Evolutionary conservation across 2,113 vertebrate genomes (phyloP).

Genomic region (Cairina moschata): DNA sequence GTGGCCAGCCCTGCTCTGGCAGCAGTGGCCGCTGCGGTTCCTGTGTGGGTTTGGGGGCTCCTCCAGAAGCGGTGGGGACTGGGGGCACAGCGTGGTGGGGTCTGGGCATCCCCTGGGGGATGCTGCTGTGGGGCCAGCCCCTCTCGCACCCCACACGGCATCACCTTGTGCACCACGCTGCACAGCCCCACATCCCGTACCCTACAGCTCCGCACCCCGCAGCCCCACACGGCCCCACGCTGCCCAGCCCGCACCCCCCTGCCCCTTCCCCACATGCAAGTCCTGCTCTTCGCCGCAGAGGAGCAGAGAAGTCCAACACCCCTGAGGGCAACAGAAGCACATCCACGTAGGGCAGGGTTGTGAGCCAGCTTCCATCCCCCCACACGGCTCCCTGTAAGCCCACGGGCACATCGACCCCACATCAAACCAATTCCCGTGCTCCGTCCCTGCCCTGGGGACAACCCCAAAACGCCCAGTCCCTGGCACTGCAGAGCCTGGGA

Average conservation of each 20-base stretch:
- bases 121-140: neutral
- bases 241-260: rapidly evolving
- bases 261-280: rapidly evolving
- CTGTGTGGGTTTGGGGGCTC: neutral
- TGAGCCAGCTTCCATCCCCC: neutral
- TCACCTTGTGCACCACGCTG: neutral
- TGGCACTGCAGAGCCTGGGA: rapidly evolving
- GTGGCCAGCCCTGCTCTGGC: neutral
- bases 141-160: neutral
- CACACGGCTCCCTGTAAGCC: too few relatives aligned
- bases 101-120: neutral
- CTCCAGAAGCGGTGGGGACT: neutral
- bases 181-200: neutral
- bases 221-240: neutral
- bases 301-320: neutral
- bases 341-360: neutral
- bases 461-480: rapidly evolving
- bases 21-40: too few relatives aligned
- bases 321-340: rapidly evolving
- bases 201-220: too few relatives aligned
- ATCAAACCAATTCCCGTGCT: too few relatives aligned
- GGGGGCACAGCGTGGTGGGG: neutral
- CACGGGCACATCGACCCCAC: neutral
- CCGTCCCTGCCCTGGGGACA: neutral
- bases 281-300: rapidly evolving